Evolutionary conservation across 2,113 vertebrate genomes (phyloP).

Genomic region (Dipodomys ordii): DNA sequence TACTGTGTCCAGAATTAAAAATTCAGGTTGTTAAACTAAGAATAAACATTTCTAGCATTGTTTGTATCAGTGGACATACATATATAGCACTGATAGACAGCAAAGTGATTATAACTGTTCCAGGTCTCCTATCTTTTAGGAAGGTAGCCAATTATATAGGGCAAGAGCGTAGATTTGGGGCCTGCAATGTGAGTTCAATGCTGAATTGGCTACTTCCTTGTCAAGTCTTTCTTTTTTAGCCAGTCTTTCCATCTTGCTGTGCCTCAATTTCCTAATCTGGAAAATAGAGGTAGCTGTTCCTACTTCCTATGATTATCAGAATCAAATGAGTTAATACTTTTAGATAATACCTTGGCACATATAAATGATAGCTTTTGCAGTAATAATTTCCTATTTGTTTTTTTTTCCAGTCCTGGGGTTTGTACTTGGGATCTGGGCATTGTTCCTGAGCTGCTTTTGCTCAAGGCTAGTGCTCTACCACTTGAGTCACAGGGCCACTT

Average conservation of each 20-base stretch:
- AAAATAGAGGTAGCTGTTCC: background rate
- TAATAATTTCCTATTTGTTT: background rate
- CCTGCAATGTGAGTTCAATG: background rate
- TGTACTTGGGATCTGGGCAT: too few relatives aligned
- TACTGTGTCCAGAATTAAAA: constrained; percentile 48
- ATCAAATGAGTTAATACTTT: background rate
- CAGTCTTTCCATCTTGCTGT: background rate
- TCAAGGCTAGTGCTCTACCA: too few relatives aligned
- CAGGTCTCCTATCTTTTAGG: background rate
- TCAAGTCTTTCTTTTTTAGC: background rate
- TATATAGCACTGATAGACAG: background rate
- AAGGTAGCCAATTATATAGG: background rate
- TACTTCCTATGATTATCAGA: background rate
- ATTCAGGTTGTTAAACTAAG: constrained; percentile 13
- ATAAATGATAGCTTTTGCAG: background rate
- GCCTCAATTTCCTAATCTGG: background rate
- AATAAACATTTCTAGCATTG: background rate
- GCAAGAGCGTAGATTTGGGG: background rate
- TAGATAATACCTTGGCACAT: background rate
- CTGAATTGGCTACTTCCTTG: background rate
- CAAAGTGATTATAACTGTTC: background rate
- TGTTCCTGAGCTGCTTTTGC: too few relatives aligned
- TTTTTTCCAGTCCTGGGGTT: too few relatives aligned
- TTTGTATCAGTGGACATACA: background rate
- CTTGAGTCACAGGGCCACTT: too few relatives aligned